Evolutionary conservation across 64 coral and sea anemone species (phyloP).

Genomic region (Cladopsammia gracilis): DNA sequence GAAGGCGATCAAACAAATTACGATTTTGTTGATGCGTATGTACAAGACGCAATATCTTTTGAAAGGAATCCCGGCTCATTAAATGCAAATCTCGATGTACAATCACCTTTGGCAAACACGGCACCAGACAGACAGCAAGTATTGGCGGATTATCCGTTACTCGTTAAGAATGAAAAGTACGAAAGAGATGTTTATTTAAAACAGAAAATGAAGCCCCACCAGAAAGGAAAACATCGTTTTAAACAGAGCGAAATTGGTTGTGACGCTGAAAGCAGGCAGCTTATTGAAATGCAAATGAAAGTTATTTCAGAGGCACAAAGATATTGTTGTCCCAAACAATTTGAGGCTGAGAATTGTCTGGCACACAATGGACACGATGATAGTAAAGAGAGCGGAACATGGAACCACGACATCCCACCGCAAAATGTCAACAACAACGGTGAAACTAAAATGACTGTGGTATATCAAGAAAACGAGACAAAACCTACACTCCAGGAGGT

Average conservation of each 20-base stretch:
- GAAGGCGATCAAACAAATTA: background rate
- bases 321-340: background rate
- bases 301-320: background rate
- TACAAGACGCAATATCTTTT: background rate
- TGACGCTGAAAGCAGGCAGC: constrained; percentile 3
- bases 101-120: background rate
- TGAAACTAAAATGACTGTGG: background rate
- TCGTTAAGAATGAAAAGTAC: constrained; percentile 26
- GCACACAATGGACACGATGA: background rate
- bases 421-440: constrained; percentile 10
- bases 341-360: background rate
- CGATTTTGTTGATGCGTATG: constrained; percentile 11
- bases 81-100: constrained; percentile 9
- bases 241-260: constrained; percentile 39
- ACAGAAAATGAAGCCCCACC: constrained; percentile 8
- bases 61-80: background rate
- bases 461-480: background rate
- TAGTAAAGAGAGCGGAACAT: background rate
- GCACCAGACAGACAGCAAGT: background rate
- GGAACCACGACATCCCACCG: background rate
- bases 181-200: constrained; percentile 52
- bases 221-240: constrained; percentile 58
- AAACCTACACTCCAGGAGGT: background rate
- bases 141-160: constrained; percentile 1
- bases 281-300: constrained; percentile 72